Evolutionary conservation across 2,888 invertebrate genomes (phyloP).

Genomic region (Cybosia mesomella): DNA sequence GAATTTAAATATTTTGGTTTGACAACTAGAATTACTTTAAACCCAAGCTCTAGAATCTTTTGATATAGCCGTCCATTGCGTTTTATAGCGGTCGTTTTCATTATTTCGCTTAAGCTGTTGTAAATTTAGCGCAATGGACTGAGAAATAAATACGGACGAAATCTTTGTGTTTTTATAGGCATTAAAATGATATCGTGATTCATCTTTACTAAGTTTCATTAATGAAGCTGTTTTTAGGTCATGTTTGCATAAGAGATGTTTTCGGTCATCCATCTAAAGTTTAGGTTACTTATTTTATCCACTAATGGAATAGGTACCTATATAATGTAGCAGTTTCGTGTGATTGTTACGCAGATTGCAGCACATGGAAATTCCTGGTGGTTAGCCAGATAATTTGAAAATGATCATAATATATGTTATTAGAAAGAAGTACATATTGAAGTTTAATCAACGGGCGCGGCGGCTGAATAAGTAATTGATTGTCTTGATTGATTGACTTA

Average conservation of each 20-base stretch:
- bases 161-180: conserved; percentile 45
- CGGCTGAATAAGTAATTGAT: too few species aligned
- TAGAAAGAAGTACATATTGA: background rate
- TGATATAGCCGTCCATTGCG: conserved; percentile 45
- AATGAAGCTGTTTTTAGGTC: conserved; percentile 27
- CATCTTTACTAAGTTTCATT: conserved; percentile 28
- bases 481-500: too few species aligned
- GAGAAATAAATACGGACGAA: conserved; percentile 42
- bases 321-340: conserved; percentile 9
- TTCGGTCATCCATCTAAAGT: conserved; percentile 47
- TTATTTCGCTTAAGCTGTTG: conserved; percentile 51
- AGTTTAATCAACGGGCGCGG: background rate
- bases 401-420: background rate
- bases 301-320: conserved; percentile 52
- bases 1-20: conserved; percentile 20
- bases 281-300: conserved; percentile 49
- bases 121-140: conserved; percentile 49
- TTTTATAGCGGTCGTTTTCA: conserved; percentile 46
- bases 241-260: conserved; percentile 44
- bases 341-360: conserved; percentile 8
- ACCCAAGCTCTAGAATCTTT: conserved; percentile 28
- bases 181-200: conserved; percentile 30
- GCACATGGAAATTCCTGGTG: background rate
- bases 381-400: background rate
- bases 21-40: conserved; percentile 20